Evolutionary conservation across 2,797 vertebrate species (phyloP), one percentile per base, ranked within the genome.

Genomic region (Threskiornis aethiopicus): DNA sequence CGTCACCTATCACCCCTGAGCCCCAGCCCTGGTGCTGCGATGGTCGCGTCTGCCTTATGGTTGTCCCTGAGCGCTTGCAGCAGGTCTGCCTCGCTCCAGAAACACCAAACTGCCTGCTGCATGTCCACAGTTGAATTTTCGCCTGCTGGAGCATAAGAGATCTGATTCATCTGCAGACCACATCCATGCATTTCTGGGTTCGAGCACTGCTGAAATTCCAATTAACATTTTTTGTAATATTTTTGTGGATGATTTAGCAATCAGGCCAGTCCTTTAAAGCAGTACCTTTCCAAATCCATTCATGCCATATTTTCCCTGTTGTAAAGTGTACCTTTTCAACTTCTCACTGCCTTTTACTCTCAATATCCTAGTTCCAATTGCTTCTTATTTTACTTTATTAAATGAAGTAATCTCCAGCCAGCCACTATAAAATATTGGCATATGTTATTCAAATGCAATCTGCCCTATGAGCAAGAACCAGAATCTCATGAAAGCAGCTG

Each of bases 11-110:
- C 46, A 25, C 9, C 17, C 67, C 13, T 5, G 11, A 11, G 17
- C 28, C 11, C 47, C 31, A 25, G 35, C 13, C 39, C 71, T 21
- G 46, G n/a, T 66, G 47, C 54, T 4, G 5, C 6, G 26, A 11
- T 2, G 14, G 10, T 44, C 3, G 0, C 21, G 86, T 52, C 55
- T 62, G 24, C 28, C 16, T n/a, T n/a, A 2, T 3, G 21, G n/a
- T 4, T 54, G 67, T n/a, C 44, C 20, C 84, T 24, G 10, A 71
- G 52, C 46, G 9, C 51, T 17, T 4, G 21, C n/a, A 57, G 46
- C 12, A 90, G 39, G 15, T 16, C 37, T 47, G 37, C 19, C 57
- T 37, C 16, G 46, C 46, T 75, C 61, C 80, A 78, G 80, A 55
- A 42, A 37, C 37, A 42, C 37, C 46, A n/a, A 22, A 24, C 10